Conservation (phyloP, 2,797 vertebrate species). For the Gobio occitaniae region DNA sequence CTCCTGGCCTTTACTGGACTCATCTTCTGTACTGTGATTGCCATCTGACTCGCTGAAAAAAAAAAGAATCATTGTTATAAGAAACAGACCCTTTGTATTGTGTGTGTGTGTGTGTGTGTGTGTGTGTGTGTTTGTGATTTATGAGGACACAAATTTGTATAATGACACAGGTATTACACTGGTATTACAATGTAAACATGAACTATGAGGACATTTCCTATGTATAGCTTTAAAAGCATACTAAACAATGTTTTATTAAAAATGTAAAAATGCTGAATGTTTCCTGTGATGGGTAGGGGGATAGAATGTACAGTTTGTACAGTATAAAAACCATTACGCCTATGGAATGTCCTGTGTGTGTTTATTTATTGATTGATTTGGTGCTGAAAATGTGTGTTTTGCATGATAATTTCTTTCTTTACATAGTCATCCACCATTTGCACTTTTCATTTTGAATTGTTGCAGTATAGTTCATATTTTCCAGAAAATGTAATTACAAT, state of each 20-base stretch:
- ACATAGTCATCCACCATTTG: neutral
- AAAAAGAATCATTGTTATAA: neutral
- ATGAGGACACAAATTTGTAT: too few species aligned
- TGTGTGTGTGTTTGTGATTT: neutral
- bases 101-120: neutral
- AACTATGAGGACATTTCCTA: too few species aligned
- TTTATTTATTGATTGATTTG: neutral
- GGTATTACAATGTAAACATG: too few species aligned
- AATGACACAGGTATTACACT: too few species aligned
- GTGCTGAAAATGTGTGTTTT: neutral
- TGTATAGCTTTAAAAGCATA: too few species aligned
- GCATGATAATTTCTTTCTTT: neutral
- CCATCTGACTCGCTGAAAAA: constrained; percentile 84
- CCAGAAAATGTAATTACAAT: neutral
- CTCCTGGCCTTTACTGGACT: constrained; percentile 97
- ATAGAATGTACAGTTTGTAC: too few species aligned
- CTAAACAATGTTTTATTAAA: too few species aligned
- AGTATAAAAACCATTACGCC: too few species aligned
- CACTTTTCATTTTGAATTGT: constrained; percentile 1
- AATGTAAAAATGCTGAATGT: too few species aligned
- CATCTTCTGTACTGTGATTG: constrained; percentile 92
- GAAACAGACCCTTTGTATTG: neutral
- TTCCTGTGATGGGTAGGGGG: too few species aligned
- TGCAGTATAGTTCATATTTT: neutral
- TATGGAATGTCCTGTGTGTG: too few species aligned